These are phyloP conservation scores for Yponomeuta sedellus DNA, from an alignment of 2,888 invertebrate genomes.

Conservation along the genomic window DNA sequence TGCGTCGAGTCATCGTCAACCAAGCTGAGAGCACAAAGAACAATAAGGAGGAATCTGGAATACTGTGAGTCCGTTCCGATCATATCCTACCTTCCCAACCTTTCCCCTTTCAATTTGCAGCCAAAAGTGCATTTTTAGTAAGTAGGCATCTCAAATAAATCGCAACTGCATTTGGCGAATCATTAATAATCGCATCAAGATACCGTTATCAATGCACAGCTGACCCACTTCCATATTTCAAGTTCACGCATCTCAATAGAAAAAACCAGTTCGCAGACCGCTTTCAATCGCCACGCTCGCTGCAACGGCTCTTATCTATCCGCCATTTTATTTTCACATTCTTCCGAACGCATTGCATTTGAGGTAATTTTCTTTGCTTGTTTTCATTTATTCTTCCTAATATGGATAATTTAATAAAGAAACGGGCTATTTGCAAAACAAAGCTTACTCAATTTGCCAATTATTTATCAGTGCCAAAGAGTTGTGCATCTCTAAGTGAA, in stretches of 20 bases:
- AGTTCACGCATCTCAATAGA: not conserved
- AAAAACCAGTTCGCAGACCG: not conserved
- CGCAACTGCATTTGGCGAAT: not conserved
- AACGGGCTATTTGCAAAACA: not conserved
- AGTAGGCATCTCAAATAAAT: not conserved
- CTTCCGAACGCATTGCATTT: not conserved
- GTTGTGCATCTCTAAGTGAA: not conserved
- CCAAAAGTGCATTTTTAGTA: not conserved
- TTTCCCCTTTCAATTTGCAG: not conserved
- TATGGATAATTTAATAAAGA: not conserved
- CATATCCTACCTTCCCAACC: not conserved
- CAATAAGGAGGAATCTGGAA: not conserved
- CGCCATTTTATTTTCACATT: not conserved
- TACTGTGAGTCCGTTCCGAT: constrained; percentile 8
- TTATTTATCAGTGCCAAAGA: not conserved
- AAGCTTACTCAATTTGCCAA: constrained; percentile 5
- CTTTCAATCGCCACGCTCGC: not conserved
- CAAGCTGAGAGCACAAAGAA: not conserved
- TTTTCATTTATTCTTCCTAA: not conserved
- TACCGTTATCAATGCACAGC: not conserved
- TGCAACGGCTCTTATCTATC: not conserved
- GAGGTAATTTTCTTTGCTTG: not conserved
- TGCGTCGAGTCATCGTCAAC: not conserved
- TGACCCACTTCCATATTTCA: not conserved
- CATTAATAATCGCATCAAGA: not conserved